Evolutionary conservation across 2,888 invertebrate species (phyloP).

Genomic region (Atherix ibis): DNA sequence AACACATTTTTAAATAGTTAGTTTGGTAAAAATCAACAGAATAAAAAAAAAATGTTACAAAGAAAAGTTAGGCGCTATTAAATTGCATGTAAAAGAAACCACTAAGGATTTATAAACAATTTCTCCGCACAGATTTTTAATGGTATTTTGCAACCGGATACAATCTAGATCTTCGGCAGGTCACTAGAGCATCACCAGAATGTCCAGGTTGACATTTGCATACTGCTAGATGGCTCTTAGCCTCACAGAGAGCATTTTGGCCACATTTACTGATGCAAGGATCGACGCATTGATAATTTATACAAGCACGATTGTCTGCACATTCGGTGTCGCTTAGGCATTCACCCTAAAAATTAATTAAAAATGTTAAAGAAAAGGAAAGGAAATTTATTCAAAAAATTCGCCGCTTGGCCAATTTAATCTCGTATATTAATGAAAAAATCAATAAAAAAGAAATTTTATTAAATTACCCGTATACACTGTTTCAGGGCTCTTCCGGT

Average conservation of each 20-base stretch:
- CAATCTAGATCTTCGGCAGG: constrained; percentile 35
- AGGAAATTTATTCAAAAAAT: not conserved
- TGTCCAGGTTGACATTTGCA: constrained; percentile 62
- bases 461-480: constrained; percentile 42
- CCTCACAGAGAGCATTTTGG: constrained; percentile 55
- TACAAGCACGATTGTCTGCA: constrained; percentile 56
- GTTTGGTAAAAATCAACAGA: too few relatives aligned
- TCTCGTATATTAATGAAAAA: too few relatives aligned
- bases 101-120: too few relatives aligned
- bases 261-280: constrained; percentile 70
- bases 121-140: not conserved
- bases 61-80: too few relatives aligned
- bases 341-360: constrained; percentile 45
- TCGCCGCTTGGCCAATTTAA: too few relatives aligned
- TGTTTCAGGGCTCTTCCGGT: constrained; percentile 58
- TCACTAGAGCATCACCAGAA: constrained; percentile 42
- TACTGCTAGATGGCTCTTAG: constrained; percentile 62
- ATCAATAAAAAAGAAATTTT: constrained; percentile 1
- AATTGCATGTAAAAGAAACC: too few relatives aligned
- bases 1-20: too few relatives aligned
- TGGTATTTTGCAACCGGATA: constrained; percentile 29
- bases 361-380: too few relatives aligned
- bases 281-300: constrained; percentile 56
- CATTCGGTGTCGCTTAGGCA: constrained; percentile 65
- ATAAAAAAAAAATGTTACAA: too few relatives aligned